These are phyloP conservation scores for Meriones unguiculatus DNA, from an alignment of 2,113 vertebrate species.

Conservation along the genomic window DNA sequence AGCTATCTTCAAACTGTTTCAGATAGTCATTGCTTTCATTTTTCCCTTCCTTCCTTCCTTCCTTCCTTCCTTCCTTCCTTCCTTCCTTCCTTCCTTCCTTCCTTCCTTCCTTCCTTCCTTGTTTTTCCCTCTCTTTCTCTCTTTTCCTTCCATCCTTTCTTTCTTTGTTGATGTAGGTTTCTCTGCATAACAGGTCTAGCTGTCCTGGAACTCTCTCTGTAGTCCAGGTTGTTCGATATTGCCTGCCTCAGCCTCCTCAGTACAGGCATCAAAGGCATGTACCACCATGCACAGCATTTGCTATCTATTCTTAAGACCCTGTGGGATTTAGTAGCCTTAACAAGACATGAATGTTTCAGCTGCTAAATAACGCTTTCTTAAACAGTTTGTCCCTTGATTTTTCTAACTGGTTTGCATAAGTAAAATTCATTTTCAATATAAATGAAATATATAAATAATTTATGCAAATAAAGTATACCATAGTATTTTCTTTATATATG, in stretches of 20 bases:
- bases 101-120: too few relatives aligned
- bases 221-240: too few relatives aligned
- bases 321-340: slow-evolving; percentile 4
- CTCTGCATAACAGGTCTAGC: too few relatives aligned
- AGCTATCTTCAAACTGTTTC: not conserved
- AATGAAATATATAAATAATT: slow-evolving; percentile 43
- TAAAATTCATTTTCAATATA: slow-evolving; percentile 43
- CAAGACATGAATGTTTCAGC: slow-evolving; percentile 46
- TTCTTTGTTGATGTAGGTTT: too few relatives aligned
- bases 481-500: slow-evolving; percentile 45
- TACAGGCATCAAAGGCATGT: too few relatives aligned
- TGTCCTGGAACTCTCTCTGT: too few relatives aligned
- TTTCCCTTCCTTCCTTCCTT: too few relatives aligned
- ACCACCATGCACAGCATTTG: not conserved
- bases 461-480: not conserved
- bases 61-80: too few relatives aligned
- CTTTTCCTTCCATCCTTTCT: too few relatives aligned
- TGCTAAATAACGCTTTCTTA: slow-evolving; percentile 47
- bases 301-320: not conserved
- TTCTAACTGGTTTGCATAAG: slow-evolving; percentile 31
- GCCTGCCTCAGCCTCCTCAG: too few relatives aligned
- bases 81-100: too few relatives aligned
- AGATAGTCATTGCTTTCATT: not conserved
- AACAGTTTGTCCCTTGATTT: not conserved
- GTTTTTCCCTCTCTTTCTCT: too few relatives aligned